phyloP scores from a whole-genome alignment of 1,140 invertebrate genomes.

The Holotrichia oblita region DNA sequence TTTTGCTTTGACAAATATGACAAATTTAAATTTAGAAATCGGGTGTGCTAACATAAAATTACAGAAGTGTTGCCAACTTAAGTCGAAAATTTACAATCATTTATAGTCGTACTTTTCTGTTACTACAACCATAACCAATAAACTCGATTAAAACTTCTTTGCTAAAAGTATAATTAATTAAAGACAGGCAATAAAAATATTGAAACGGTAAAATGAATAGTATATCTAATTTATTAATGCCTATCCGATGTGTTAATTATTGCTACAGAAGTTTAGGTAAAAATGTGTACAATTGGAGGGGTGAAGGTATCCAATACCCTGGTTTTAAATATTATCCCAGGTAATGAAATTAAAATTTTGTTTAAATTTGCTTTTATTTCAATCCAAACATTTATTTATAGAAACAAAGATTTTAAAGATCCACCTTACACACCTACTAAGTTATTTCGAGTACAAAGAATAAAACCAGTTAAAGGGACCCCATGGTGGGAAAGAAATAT shows the following conservation, averaged over 20 bases:
- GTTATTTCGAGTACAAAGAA: conserved; percentile 76
- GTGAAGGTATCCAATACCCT: conserved; percentile 59
- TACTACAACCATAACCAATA: too few species aligned
- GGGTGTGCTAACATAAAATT: too few species aligned
- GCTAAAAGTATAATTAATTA: too few species aligned
- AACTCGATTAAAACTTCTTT: too few species aligned
- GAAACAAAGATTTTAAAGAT: conserved; percentile 71
- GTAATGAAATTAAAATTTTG: conserved; percentile 44
- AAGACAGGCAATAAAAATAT: too few species aligned
- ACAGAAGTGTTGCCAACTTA: too few species aligned
- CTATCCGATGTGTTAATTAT: neutral
- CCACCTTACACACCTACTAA: conserved; percentile 77
- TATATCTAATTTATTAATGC: neutral
- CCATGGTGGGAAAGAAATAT: conserved; percentile 79
- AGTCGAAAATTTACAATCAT: too few species aligned
- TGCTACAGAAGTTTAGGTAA: conserved; percentile 41
- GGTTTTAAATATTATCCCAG: conserved; percentile 61
- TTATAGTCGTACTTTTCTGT: too few species aligned
- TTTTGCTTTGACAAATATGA: too few species aligned
- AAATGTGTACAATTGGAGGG: conserved; percentile 53
- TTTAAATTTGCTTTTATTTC: too few species aligned
- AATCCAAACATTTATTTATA: conserved; percentile 55
- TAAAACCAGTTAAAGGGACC: conserved; percentile 71
- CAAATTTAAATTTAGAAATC: too few species aligned
- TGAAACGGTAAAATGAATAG: too few species aligned